Base-by-base conservation (phyloP, 2,113 vertebrate species). In the Neolamprologus sp. region DNA sequence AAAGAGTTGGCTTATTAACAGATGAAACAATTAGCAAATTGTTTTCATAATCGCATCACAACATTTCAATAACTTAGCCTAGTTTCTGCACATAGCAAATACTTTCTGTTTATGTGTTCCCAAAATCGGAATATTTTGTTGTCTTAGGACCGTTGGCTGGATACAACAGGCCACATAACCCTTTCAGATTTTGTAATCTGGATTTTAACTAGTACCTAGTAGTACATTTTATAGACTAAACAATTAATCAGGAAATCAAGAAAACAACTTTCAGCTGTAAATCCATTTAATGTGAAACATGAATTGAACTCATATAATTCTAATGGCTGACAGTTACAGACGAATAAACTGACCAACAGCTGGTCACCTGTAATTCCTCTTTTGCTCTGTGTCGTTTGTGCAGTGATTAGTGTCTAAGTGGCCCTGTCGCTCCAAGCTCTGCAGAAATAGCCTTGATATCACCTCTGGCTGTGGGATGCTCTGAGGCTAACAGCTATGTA, bases 291-390 rank as follows among this genome's bases (percentile, higher is more conserved):
- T 60, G 53, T 42, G 19, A 84, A 80, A 68, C 26, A 82, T 51
- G 11, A 11, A 57, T 40, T 55, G 26, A 19, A 45, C 16, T n/a
- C 23, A 54, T 80, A 37, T 47, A 55, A 55, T 75, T 42, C 14
- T 57, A 57, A 47, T 54, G 57, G 31, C 31, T 45, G 63, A 54
- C 19, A 71, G 79, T 3, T 35, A 73, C 81, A 47, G 19, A 81
- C 63, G 83, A 83, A 26, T 88, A 91, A 91, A 90, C 81, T 68
- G 84, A 89, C 89, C 82, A 88, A 87, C 94, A 95, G 93, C 92
- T 95, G 94, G 92, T 87, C 85, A 84, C 78, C 57, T 82, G 63
- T 90, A 90, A 93, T 90, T 91, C 84, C 87, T 91, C 73, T 87
- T 81, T 85, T 75, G 84, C 68, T 90, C 82, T 21, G 49, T 83